Evolutionary conservation across 2,797 vertebrate species (phyloP), one percentile per base, ranked within the genome.

Genomic region (Hozukius guyotensis): DNA sequence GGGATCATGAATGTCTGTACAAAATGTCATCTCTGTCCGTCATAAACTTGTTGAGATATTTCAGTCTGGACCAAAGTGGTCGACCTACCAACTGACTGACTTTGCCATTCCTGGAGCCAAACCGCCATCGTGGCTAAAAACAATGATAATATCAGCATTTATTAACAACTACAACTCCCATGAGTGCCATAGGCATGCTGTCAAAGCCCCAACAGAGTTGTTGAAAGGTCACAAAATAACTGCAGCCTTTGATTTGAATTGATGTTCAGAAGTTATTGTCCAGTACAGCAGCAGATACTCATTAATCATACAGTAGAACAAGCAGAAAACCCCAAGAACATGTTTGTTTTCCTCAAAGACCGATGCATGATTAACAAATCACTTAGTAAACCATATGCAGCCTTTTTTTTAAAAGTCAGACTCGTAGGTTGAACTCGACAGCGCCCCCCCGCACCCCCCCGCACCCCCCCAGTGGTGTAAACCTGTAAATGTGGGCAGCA

Each of bases 401-500:
- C 12, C n/a, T 9, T 20, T 11, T 13, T n/a, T n/a, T 6, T 38
- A 20, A 53, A 81, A 61, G 73, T 81, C 79, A 53, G 27, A 70
- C 52, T 31, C 1, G 4, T 29, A 71, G 68, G 68, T 49, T 72
- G 68, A 31, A 32, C 12, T 13, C 7, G 42, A 11, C 18, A 2
- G 56, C 22, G 3, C 10, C 2, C 53, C 81, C 82, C 63, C 76
- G 34, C 38, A 14, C 10, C 2, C 53, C 81, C 82, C 63, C 76
- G 34, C 38, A 14, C 77, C 78, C 16, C 74, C 25, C 25, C 77
- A 16, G 87, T 62, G 76, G 85, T 80, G 88, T 88, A 78, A 83
- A 87, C 84, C 81, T 89, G 85, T 83, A 84, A 87, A 91, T 80
- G 83, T 89, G 83, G 78, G 77, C 86, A 55, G 81, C 84, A 88